Base-by-base conservation (phyloP, 1,140 invertebrate genomes). In the Spodoptera frugiperda region DNA sequence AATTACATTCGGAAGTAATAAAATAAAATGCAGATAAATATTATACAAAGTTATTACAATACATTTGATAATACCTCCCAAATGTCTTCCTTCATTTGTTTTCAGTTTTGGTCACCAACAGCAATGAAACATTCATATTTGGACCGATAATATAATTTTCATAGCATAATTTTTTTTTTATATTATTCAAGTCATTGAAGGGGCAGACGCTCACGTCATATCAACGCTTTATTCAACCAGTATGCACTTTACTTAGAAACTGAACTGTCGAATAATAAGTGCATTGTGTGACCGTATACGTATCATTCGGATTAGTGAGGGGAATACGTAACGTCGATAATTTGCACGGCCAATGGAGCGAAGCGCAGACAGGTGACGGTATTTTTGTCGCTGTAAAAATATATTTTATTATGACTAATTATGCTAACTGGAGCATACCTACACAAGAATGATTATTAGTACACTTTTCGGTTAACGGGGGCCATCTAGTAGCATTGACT, bases 171-270 rank as follows among this genome's bases (percentile, higher is more conserved):
- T n/a, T 72, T 84, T 84, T 85, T 87, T 87, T 83, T 80, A 75
- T 68, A 77, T 68, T 80, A 74, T 80, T 77, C 79, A 77, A 85
- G 84, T 89, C 89, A 91, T 91, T 89, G 83, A 81, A 89, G 91
- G 87, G 82, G 84, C 91, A 91, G 91, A 91, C 91, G 79, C 83
- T 86, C 82, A 84, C 87, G 86, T 90, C 89, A 88, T 91, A 86
- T 86, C 82, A 82, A 87, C 84, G 83, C 83, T 80, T 87, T 87
- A 90, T 90, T 85, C 87, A 88, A 85, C 84, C 83, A 83, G 84
- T 88, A 91, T 91, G 90, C 90, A 92, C 82, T 93, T 93, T 93
- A 92, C 92, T 92, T 90, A 93, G 92, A 93, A 93, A 88, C 83
- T 82, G 89, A 88, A 92, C 92, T 91, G 91, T 86, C 90, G 90